These are phyloP conservation scores for Rhingia rostrata DNA, from an alignment of 2,888 invertebrate species.

Conservation along the genomic window DNA sequence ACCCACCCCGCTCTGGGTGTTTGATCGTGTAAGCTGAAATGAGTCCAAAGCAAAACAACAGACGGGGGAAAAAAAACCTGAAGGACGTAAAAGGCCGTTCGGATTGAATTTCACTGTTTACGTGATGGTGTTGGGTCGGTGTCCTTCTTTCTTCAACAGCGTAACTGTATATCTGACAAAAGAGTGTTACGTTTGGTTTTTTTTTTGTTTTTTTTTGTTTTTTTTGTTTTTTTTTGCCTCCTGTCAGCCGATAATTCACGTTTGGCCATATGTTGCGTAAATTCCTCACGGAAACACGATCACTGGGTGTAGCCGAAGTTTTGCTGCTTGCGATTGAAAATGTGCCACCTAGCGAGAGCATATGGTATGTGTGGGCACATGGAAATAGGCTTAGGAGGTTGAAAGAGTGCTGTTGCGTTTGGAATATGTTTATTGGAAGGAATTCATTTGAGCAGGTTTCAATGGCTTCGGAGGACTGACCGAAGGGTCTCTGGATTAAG, in stretches of 20 bases:
- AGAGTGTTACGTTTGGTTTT: conserved; percentile 19
- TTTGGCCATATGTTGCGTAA: conserved; percentile 65
- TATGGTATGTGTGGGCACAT: no score
- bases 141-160: conserved; percentile 62
- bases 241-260: conserved; percentile 43
- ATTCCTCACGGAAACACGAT: conserved; percentile 54
- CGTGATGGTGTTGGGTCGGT: conserved; percentile 70
- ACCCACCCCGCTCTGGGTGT: not conserved
- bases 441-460: no score
- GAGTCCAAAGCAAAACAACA: conserved; percentile 8
- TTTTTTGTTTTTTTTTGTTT: conserved; percentile 2
- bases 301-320: conserved; percentile 20
- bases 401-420: no score
- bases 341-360: no score
- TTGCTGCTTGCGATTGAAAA: not conserved
- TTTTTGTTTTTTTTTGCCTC: conserved; percentile 1
- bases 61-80: conserved; percentile 26
- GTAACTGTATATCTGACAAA: conserved; percentile 65
- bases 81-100: conserved; percentile 73
- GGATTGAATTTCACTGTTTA: conserved; percentile 71
- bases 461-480: no score
- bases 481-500: no score
- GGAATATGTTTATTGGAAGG: no score
- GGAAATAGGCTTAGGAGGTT: no score
- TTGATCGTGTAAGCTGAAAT: conserved; percentile 27